phyloP scores from a whole-genome alignment of 2,113 vertebrate genomes.

The Leptobrachium ailaonicum region DNA sequence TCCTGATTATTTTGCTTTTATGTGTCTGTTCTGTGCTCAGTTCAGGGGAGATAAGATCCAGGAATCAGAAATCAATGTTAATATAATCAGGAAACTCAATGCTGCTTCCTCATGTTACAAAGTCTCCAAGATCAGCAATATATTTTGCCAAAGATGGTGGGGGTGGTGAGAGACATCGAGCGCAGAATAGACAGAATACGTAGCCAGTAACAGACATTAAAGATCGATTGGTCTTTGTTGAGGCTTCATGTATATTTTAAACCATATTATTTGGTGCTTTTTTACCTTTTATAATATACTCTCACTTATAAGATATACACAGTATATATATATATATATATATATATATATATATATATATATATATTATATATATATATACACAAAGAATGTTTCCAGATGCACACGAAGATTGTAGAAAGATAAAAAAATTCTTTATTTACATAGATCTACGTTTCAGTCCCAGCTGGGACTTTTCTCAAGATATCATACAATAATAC shows the following conservation, averaged over 20 bases:
- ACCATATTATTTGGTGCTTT: too few species aligned
- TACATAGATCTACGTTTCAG: too few species aligned
- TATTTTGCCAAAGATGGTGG: conserved; percentile 16
- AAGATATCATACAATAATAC: too few species aligned
- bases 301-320: too few species aligned
- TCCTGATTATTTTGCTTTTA: conserved; percentile 57
- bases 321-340: too few species aligned
- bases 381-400: too few species aligned
- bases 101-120: conserved; percentile 54
- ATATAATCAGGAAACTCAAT: conserved; percentile 61
- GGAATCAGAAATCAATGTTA: conserved; percentile 66
- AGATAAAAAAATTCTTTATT: too few species aligned
- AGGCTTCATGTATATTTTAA: not conserved
- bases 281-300: too few species aligned
- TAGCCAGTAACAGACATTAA: not conserved
- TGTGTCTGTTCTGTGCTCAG: conserved; percentile 56
- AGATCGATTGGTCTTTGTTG: not conserved
- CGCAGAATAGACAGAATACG: not conserved
- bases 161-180: not conserved
- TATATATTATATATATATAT: too few species aligned
- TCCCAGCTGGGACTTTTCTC: too few species aligned
- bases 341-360: too few species aligned
- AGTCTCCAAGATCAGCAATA: conserved; percentile 42
- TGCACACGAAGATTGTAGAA: too few species aligned
- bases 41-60: conserved; percentile 56